Conservation (phyloP, 2,888 invertebrate genomes). For the Eupithecia vulgata region DNA sequence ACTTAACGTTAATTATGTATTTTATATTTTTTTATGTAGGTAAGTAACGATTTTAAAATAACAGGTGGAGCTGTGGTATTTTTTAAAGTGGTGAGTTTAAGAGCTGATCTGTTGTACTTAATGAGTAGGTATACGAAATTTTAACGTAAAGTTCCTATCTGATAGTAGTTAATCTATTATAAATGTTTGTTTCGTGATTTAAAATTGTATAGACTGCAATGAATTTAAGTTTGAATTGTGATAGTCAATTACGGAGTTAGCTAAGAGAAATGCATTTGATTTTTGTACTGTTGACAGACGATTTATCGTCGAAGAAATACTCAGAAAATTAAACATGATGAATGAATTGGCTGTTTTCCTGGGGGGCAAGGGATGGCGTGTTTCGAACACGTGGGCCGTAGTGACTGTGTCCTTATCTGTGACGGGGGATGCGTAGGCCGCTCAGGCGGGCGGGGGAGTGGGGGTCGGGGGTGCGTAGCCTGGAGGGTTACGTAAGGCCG, state of each 20-base stretch:
- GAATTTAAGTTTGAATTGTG: conserved; percentile 26
- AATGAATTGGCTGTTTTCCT: conserved; percentile 57
- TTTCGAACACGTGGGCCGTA: conserved; percentile 22
- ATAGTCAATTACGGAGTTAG: conserved; percentile 25
- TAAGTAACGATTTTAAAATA: not conserved
- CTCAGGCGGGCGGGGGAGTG: conserved; percentile 22
- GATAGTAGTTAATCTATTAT: conserved; percentile 29
- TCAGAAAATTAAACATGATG: conserved; percentile 58
- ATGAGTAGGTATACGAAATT: conserved; percentile 36
- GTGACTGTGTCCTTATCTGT: conserved; percentile 6
- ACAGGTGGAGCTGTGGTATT: too few relatives aligned
- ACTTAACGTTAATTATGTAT: conserved; percentile 21
- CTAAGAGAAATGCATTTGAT: conserved; percentile 33
- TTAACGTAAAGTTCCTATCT: conserved; percentile 50
- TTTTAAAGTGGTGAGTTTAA: too few relatives aligned
- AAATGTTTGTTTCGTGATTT: conserved; percentile 3
- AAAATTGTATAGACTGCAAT: conserved; percentile 9
- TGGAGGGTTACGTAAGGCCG: conserved; percentile 33
- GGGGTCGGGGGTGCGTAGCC: conserved; percentile 30
- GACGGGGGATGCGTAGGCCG: conserved; percentile 25
- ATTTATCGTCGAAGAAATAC: conserved; percentile 33
- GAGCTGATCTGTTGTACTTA: not conserved
- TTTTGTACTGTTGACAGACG: conserved; percentile 23
- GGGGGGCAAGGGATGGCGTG: conserved; percentile 27
- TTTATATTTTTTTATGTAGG: not conserved